Evolutionary conservation across 2,113 vertebrate genomes (phyloP), one percentile per base, ranked within the genome.

Genomic region (Hemibagrus wyckioides): DNA sequence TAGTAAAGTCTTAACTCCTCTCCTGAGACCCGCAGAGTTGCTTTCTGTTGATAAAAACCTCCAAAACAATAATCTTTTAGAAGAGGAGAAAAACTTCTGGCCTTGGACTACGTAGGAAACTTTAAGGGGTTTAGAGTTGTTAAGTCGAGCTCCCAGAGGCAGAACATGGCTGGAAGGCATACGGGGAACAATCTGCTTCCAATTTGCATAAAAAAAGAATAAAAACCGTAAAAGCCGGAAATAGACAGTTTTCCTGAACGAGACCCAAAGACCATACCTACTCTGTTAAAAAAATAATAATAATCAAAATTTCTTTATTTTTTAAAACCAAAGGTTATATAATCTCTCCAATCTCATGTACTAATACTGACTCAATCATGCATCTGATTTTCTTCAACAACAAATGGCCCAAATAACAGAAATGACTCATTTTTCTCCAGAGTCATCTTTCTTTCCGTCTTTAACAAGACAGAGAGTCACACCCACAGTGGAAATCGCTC

Each of bases 401-500:
- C 59, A 75, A 56, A 65, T 39, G 33, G 23, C 52, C 9, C n/a
- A 50, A 77, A 84, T 25, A 33, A 82, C 39, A 82, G 10, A 33
- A 57, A 21, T 84, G 73, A 84, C 36, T 84, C 41, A 84, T 85
- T 61, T 50, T 41, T 71, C 85, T 84, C 57, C 82, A 44, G 44
- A 15, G 33, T 33, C 39, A 41, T 73, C 50, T 83, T 77, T 50
- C n/a, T 85, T 88, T 87, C 80, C 61, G 83, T 83, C 80, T 80
- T 41, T n/a, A 50, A 61, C 86, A 21, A 50, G 83, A 23, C 57
- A 57, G 50, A 82, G 80, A 63, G 56, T 89, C 36, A 41, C 84
- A 84, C 87, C 87, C 30, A 61, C 65, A 86, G 50, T 57, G 44
- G 80, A 89, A 84, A 81, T 83, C 39, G 48, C 67, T 84, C 87